Evolutionary conservation across 2,113 vertebrate species (phyloP).

Genomic region (Struthio camelus): DNA sequence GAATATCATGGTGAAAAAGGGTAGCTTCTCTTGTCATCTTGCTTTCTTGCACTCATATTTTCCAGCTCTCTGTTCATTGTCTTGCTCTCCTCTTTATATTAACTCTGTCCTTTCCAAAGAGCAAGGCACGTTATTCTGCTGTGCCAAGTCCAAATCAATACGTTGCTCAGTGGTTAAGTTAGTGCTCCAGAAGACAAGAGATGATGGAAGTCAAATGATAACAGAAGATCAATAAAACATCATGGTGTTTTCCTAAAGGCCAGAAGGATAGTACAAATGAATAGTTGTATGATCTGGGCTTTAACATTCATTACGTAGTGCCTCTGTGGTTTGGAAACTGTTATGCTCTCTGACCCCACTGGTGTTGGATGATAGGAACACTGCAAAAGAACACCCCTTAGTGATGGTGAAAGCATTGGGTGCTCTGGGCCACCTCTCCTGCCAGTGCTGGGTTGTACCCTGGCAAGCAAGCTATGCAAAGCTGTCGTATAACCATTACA

Average conservation of each 20-base stretch:
- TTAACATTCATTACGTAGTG: not conserved
- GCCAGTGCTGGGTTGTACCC: not conserved
- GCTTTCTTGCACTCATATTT: not conserved
- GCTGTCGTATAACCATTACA: not conserved
- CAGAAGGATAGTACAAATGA: not conserved
- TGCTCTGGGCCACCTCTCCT: not conserved
- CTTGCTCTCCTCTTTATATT: not conserved
- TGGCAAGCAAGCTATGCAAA: not conserved
- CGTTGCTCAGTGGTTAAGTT: not conserved
- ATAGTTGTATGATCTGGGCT: not conserved
- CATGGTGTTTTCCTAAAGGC: not conserved
- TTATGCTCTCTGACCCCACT: not conserved
- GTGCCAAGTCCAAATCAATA: not conserved
- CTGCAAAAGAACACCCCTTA: not conserved
- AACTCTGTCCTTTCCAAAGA: not conserved
- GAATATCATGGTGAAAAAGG: not conserved
- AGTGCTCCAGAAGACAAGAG: not conserved
- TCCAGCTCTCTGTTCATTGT: not conserved
- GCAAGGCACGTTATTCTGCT: not conserved
- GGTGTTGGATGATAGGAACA: conserved; percentile 10
- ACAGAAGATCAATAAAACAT: conserved; percentile 14
- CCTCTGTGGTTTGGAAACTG: conserved; percentile 8
- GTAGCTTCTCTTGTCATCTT: not conserved
- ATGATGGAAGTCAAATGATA: not conserved
- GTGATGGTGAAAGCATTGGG: not conserved